Conservation (phyloP, 2,113 vertebrate genomes). For the Emydocephalus ijimae region DNA sequence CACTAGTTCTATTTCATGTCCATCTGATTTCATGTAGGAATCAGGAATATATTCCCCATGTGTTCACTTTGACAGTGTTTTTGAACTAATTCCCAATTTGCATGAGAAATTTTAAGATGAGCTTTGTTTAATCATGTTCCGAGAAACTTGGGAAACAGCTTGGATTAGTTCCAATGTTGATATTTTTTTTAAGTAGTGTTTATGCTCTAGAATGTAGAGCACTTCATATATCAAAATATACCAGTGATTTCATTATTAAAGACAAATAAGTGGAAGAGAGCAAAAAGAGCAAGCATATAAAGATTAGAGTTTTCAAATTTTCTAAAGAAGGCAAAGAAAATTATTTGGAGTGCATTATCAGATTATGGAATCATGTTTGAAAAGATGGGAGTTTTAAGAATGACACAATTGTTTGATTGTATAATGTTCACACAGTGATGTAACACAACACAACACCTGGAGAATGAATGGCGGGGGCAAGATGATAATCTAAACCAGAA, state of each 20-base stretch:
- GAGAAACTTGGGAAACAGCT: constrained; percentile 47
- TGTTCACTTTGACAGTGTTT: constrained; percentile 56
- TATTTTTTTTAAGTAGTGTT: not conserved
- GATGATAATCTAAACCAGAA: not conserved
- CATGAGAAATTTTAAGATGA: constrained; percentile 35
- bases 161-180: constrained; percentile 52
- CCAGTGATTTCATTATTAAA: not conserved
- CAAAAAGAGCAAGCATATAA: constrained; percentile 18
- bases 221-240: constrained; percentile 45
- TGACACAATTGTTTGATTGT: constrained; percentile 9
- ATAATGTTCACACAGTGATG: not conserved
- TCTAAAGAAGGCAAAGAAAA: constrained; percentile 35
- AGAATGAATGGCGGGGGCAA: not conserved
- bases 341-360: constrained; percentile 26
- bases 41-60: constrained; percentile 44
- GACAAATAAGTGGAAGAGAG: not conserved
- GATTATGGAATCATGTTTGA: constrained; percentile 6
- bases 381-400: not conserved
- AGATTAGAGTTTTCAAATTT: constrained; percentile 31
- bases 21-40: constrained; percentile 43
- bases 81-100: constrained; percentile 47
- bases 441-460: not conserved
- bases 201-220: constrained; percentile 40
- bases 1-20: constrained; percentile 38
- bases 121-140: constrained; percentile 58